These are phyloP conservation scores for Drosophila ironensis DNA, from an alignment of 1,140 invertebrate species.

Conservation along the genomic window DNA sequence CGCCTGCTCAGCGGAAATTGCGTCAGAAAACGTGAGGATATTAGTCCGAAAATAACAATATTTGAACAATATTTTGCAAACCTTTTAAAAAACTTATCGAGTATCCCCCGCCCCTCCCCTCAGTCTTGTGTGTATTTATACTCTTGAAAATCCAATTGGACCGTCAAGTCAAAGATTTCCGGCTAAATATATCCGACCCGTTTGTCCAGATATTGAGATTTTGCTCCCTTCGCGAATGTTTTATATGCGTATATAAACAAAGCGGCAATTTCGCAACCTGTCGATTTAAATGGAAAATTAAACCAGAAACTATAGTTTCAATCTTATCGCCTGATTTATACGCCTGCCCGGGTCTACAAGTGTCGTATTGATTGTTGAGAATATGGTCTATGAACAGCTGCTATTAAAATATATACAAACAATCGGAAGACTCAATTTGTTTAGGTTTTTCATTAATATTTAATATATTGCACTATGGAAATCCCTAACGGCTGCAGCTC, in stretches of 20 bases:
- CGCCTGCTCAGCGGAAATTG: constrained; percentile 47
- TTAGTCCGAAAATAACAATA: constrained; percentile 71
- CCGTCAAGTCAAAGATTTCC: constrained; percentile 4
- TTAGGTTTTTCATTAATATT: too few species aligned
- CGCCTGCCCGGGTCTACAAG: not conserved
- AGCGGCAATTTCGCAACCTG: constrained; percentile 29
- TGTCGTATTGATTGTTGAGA: constrained; percentile 13
- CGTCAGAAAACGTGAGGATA: constrained; percentile 63
- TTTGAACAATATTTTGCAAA: constrained; percentile 73
- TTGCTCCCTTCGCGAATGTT: not conserved
- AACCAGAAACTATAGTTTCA: constrained; percentile 4
- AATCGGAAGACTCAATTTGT: not conserved
- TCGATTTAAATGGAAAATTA: constrained; percentile 5
- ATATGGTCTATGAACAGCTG: not conserved
- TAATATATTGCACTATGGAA: too few species aligned
- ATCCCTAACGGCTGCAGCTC: too few species aligned
- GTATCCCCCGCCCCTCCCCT: constrained; percentile 32
- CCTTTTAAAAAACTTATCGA: constrained; percentile 70
- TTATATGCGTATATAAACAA: not conserved
- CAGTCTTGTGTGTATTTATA: constrained; percentile 15
- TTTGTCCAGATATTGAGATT: not conserved
- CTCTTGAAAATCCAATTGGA: constrained; percentile 2
- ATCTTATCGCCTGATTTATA: constrained; percentile 46
- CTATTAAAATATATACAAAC: constrained; percentile 10
- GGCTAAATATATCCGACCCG: constrained; percentile 10